These are phyloP conservation scores for Stenchaetothrips biformis DNA, from an alignment of 2,888 invertebrate species.

Conservation along the genomic window DNA sequence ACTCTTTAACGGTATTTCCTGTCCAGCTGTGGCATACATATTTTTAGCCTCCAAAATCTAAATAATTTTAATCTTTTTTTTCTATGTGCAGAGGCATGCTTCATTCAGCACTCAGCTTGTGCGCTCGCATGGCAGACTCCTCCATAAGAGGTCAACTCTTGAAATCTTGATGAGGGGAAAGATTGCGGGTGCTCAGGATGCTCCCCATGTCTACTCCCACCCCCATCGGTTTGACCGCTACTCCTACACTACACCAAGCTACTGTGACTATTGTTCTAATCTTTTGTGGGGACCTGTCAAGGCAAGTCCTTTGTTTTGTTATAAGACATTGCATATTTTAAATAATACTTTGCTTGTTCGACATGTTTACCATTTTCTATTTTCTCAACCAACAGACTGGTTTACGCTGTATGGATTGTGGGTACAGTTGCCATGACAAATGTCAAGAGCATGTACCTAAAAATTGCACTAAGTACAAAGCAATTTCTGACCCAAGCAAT, in stretches of 20 bases:
- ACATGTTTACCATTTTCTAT: conserved; percentile 29
- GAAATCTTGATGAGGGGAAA: conserved; percentile 85
- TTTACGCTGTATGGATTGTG: conserved; percentile 81
- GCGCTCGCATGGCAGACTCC: conserved; percentile 74
- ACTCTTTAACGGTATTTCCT: conserved; percentile 62
- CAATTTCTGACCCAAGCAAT: conserved; percentile 53
- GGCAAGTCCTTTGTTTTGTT: conserved; percentile 46
- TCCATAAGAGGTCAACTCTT: conserved; percentile 84
- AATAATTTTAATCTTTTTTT: conserved; percentile 30
- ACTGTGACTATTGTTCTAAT: conserved; percentile 85
- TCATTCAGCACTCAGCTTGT: conserved; percentile 83
- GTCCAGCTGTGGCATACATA: background rate
- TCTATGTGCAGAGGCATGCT: conserved; percentile 61
- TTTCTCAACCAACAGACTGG: conserved; percentile 50
- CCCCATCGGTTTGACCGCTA: conserved; percentile 79
- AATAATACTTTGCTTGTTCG: background rate
- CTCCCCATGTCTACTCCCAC: conserved; percentile 58
- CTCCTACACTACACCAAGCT: conserved; percentile 78
- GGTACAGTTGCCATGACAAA: conserved; percentile 92
- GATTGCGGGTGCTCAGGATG: conserved; percentile 50
- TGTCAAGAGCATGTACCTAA: conserved; percentile 83
- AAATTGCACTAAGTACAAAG: conserved; percentile 76
- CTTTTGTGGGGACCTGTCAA: conserved; percentile 89
- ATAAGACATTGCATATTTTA: background rate
- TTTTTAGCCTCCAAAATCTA: conserved; percentile 19